These are phyloP conservation scores for Eumacrocentrus americanus DNA, from an alignment of 2,888 invertebrate genomes.

Conservation along the genomic window DNA sequence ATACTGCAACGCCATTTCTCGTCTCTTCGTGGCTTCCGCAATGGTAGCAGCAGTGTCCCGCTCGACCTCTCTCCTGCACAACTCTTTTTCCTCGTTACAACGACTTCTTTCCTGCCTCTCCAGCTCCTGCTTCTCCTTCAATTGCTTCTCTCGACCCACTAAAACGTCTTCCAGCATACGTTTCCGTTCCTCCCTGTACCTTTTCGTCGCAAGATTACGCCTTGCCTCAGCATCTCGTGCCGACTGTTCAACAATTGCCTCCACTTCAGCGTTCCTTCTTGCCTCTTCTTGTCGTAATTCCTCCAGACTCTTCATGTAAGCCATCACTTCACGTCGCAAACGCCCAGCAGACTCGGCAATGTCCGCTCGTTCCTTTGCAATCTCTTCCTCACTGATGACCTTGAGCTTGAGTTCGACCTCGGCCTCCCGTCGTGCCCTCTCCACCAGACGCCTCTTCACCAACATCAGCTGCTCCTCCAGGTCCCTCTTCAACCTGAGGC, in stretches of 20 bases:
- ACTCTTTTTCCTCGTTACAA: constrained; percentile 34
- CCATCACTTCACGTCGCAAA: constrained; percentile 45
- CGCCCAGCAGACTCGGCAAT: constrained; percentile 36
- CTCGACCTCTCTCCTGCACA: constrained; percentile 37
- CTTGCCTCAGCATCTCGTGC: constrained; percentile 30
- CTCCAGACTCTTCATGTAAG: constrained; percentile 47
- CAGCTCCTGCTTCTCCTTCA: constrained; percentile 35
- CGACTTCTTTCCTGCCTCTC: constrained; percentile 32
- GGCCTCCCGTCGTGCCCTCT: constrained; percentile 43
- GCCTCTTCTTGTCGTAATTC: constrained; percentile 41
- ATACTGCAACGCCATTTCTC: constrained; percentile 38
- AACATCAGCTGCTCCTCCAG: constrained; percentile 47
- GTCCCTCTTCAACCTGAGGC: constrained; percentile 43
- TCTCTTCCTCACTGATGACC: constrained; percentile 38
- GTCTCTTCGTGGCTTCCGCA: constrained; percentile 28
- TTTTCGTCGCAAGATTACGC: constrained; percentile 35
- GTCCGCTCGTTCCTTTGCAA: constrained; percentile 38
- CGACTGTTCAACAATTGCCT: constrained; percentile 38
- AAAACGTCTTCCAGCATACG: constrained; percentile 39
- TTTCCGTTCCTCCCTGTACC: constrained; percentile 37
- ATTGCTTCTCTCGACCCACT: constrained; percentile 41
- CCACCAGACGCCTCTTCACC: constrained; percentile 40
- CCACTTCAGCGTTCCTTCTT: constrained; percentile 40
- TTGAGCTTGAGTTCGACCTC: constrained; percentile 39
- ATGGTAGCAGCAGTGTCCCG: constrained; percentile 35